Conservation (phyloP, 1,140 invertebrate genomes). For the Chironomus tepperi region DNA sequence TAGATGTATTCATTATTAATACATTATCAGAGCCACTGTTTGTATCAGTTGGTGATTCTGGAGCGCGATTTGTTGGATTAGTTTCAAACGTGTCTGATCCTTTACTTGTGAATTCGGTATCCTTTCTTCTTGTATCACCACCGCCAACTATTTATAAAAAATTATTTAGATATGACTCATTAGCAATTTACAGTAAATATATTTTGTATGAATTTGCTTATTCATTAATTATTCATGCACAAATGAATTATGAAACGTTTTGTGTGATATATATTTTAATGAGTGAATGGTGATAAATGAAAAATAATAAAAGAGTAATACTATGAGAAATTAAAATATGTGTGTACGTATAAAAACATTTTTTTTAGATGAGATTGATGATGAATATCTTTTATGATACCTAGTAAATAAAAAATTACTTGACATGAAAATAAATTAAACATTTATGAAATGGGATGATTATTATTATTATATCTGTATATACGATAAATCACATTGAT, state of each 20-base stretch:
- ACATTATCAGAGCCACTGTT: constrained; percentile 42
- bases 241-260: too few relatives aligned
- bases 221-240: too few relatives aligned
- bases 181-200: not conserved
- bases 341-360: not conserved
- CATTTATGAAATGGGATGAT: not conserved
- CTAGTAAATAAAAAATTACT: not conserved
- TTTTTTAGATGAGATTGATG: not conserved
- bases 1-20: constrained; percentile 68
- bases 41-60: constrained; percentile 31
- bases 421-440: not conserved
- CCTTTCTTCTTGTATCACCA: not conserved
- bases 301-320: too few relatives aligned
- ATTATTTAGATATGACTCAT: not conserved
- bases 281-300: too few relatives aligned
- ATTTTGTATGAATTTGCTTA: too few relatives aligned
- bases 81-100: not conserved
- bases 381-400: not conserved
- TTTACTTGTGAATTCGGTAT: not conserved
- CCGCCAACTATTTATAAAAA: not conserved
- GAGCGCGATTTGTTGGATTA: not conserved
- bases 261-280: too few relatives aligned
- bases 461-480: not conserved
- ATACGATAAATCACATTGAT: too few relatives aligned
- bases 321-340: not conserved